phyloP scores from a whole-genome alignment of 2,888 invertebrate genomes.

The Tribolium freemani region DNA sequence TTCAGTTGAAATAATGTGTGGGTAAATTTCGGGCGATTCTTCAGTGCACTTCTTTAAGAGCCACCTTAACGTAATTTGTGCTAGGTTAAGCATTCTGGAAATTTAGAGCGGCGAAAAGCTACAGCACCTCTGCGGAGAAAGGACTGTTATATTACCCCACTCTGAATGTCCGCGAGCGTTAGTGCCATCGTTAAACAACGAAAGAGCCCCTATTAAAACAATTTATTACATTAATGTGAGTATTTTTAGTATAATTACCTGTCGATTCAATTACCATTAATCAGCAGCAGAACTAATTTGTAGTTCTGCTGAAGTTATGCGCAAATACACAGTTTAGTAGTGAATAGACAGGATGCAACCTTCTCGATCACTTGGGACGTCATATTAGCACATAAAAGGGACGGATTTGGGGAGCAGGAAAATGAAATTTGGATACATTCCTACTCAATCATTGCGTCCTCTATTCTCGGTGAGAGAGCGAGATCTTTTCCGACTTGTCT shows the following conservation, averaged over 20 bases:
- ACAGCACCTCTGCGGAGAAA: background rate
- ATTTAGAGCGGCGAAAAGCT: background rate
- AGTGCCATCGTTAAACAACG: background rate
- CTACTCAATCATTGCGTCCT: conserved; percentile 13
- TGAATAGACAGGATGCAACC: conserved; percentile 25
- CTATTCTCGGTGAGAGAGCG: background rate
- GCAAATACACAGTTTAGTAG: background rate
- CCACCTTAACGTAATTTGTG: conserved; percentile 1
- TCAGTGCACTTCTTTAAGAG: background rate
- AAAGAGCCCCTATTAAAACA: background rate
- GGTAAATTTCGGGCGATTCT: background rate
- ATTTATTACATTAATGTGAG: background rate
- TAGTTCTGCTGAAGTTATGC: background rate
- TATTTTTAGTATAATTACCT: background rate
- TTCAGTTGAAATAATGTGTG: background rate
- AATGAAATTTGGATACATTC: conserved; percentile 15
- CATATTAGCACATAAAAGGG: conserved; percentile 25
- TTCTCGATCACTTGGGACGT: conserved; percentile 20
- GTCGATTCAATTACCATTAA: background rate
- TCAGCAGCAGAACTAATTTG: background rate
- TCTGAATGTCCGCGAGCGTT: conserved; percentile 1
- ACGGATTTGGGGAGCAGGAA: background rate
- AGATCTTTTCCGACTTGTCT: conserved; percentile 15
- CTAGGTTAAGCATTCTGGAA: conserved; percentile 1
- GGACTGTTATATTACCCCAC: conserved; percentile 3